A percentile compares a stretch with the other conserved stretches of the same genome.
Conservation (phyloP, 2,797 vertebrate genomes). For the Spheniscus humboldti region DNA sequence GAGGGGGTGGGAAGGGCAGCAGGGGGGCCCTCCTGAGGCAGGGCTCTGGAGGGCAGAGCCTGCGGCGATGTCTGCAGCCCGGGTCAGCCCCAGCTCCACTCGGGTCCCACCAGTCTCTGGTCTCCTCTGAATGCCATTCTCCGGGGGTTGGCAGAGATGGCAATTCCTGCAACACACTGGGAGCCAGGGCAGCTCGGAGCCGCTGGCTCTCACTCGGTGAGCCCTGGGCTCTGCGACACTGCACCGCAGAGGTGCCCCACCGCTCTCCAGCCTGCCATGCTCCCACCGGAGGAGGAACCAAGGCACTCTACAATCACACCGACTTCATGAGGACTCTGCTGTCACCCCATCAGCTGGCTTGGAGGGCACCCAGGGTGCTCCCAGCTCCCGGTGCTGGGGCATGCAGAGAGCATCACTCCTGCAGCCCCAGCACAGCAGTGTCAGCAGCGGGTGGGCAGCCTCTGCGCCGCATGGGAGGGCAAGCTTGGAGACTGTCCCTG, state of each 20-base stretch:
- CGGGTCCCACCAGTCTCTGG: rapidly evolving
- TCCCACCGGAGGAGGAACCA: neutral
- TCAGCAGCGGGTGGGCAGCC: neutral
- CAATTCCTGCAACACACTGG: neutral
- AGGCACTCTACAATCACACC: no score
- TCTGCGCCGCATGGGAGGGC: rapidly evolving
- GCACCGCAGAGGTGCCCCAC: neutral
- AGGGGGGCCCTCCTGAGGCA: neutral
- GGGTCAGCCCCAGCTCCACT: neutral
- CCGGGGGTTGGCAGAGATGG: rapidly evolving
- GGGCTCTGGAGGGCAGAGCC: neutral
- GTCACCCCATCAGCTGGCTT: neutral
- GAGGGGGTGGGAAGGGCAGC: neutral
- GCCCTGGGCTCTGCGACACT: neutral
- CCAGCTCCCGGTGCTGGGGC: neutral
- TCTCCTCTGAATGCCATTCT: rapidly evolving
- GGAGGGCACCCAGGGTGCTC: neutral
- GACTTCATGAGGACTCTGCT: neutral
- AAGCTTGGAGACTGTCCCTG: rapidly evolving
- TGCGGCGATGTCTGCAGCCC: rapidly evolving
- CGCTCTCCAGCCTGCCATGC: neutral
- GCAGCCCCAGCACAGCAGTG: neutral
- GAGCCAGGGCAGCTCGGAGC: neutral
- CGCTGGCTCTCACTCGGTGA: rapidly evolving
- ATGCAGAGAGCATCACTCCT: neutral